Base-by-base conservation (phyloP, 1,140 invertebrate genomes). In the Nasonia longicornis region DNA sequence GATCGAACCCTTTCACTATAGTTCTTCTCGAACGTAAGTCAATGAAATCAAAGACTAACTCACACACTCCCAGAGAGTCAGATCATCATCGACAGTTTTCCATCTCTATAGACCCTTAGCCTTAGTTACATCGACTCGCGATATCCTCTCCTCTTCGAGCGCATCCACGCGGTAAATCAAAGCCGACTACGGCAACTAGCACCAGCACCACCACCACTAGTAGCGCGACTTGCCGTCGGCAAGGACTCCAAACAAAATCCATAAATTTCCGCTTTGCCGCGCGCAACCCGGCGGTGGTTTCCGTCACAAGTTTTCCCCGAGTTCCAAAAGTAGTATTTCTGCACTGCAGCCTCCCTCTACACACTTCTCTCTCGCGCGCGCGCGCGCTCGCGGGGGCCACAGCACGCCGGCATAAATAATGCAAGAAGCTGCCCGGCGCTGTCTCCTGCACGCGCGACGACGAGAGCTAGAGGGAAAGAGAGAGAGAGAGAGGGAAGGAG, bases 211-310 rank as follows among this genome's bases (percentile, higher is more conserved):
- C 0, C 31, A 35, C 2, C 4, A 35, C 31, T 35, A 35, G 31
- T 0, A 35, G 31, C 26, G 31, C 52, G 77, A 42, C 38, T 42
- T 42, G 38, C 38, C 20, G 26, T 71, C 38, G 81, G 26, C 26
- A 85, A 84, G 85, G 86, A 84, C 81, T 83, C 85, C 86, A 85
- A 89, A 89, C 88, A 89, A 89, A 89, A 88, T 88, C 87, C 88
- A 89, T 89, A 89, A 89, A 88, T 89, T 88, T 86, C 85, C 85
- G 84, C 85, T 84, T 85, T 83, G 77, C 85, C 83, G 84, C 84
- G 86, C 45, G 45, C 77, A 83, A 83, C 75, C 67, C 67, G 83
- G 85, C 64, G 82, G 85, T 84, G 87, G 86, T 87, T 88, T 87
- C 88, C 87, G 86, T 88, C 88, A 87, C 81, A 88, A 89, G 85